phyloP scores from a whole-genome alignment of 2,888 invertebrate genomes.

The Drosophila paranaensis region DNA sequence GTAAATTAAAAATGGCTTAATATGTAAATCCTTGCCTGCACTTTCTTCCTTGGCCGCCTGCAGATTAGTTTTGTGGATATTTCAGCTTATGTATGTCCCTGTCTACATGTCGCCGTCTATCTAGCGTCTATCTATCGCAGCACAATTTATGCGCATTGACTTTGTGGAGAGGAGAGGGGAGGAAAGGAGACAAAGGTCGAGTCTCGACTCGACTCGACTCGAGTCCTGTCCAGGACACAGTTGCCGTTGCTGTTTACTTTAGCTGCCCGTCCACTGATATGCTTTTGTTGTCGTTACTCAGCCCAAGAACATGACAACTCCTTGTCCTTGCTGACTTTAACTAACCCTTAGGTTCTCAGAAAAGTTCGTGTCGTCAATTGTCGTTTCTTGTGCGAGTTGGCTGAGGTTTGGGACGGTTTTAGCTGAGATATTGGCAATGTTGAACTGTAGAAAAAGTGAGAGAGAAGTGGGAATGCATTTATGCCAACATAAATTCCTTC shows the following conservation, averaged over 20 bases:
- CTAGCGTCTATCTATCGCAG: slow-evolving; percentile 49
- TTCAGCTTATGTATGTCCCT: slow-evolving; percentile 73
- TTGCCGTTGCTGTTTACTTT: slow-evolving; percentile 45
- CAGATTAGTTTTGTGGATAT: slow-evolving; percentile 79
- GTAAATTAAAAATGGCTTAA: slow-evolving; percentile 81
- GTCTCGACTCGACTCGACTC: slow-evolving; percentile 19
- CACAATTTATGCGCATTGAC: slow-evolving; percentile 59
- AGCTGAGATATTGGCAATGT: background rate
- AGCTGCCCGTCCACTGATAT: slow-evolving; percentile 62
- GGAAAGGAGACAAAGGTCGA: slow-evolving; percentile 8
- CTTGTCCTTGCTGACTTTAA: slow-evolving; percentile 40
- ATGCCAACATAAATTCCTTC: no score
- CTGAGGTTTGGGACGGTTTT: background rate
- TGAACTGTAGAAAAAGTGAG: no score
- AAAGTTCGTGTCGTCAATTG: slow-evolving; percentile 25
- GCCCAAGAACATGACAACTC: slow-evolving; percentile 43
- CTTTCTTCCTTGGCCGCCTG: slow-evolving; percentile 53
- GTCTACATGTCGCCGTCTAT: slow-evolving; percentile 52
- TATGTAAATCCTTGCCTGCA: slow-evolving; percentile 75
- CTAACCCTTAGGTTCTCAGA: slow-evolving; percentile 23
- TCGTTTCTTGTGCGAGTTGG: slow-evolving; percentile 19
- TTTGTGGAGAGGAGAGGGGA: slow-evolving; percentile 7
- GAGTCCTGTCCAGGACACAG: slow-evolving; percentile 6
- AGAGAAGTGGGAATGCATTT: no score
- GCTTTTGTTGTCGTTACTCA: slow-evolving; percentile 61